Evolutionary conservation across 1,140 invertebrate species (phyloP).

Genomic region (Scaptomyza montana): DNA sequence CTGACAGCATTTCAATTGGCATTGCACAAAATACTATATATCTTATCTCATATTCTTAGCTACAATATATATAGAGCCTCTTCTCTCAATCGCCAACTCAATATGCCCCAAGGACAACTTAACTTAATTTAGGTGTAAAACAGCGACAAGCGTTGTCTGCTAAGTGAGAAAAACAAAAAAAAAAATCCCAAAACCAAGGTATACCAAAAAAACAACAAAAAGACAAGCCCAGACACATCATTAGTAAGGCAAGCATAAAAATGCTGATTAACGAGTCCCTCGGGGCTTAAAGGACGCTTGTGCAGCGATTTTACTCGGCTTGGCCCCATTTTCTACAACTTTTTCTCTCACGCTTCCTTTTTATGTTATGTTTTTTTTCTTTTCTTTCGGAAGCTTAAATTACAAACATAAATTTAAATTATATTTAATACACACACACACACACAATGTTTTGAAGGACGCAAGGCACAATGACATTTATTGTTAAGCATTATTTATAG

Average conservation of each 20-base stretch:
- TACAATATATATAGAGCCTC: neutral
- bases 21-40: neutral
- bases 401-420: constrained; percentile 80
- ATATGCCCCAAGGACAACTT: constrained; percentile 60
- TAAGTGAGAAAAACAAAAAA: constrained; percentile 53
- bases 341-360: constrained; percentile 2
- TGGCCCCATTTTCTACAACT: constrained; percentile 13
- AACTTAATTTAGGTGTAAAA: constrained; percentile 61
- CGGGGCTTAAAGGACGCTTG: constrained; percentile 43
- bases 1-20: constrained; percentile 41
- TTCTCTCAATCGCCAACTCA: neutral
- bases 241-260: constrained; percentile 79
- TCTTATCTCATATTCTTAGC: neutral
- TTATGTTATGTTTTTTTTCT: neutral
- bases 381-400: constrained; percentile 41
- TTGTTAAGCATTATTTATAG: constrained; percentile 69
- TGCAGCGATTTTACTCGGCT: constrained; percentile 20
- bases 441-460: constrained; percentile 58
- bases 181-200: neutral
- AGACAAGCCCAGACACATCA: constrained; percentile 65
- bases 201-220: neutral
- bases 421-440: constrained; percentile 56
- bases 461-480: constrained; percentile 62
- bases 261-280: constrained; percentile 79
- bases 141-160: constrained; percentile 38